Evolutionary conservation across 2,888 invertebrate genomes (phyloP).

Genomic region (Thumatha senex): DNA sequence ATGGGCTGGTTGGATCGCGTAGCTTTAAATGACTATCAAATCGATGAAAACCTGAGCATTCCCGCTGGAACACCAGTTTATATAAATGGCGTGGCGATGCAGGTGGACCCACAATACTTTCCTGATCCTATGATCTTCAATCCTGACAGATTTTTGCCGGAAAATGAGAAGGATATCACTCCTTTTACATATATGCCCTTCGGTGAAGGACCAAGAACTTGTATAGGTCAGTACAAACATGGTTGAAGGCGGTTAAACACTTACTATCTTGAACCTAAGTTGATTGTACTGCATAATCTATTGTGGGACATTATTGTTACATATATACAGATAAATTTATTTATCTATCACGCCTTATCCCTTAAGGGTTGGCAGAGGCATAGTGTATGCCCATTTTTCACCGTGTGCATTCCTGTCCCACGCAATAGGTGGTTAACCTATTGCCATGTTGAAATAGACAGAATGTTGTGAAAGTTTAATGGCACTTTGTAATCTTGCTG

Average conservation of each 20-base stretch:
- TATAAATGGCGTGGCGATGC: constrained; percentile 48
- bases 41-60: constrained; percentile 53
- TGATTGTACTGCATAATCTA: too few species aligned
- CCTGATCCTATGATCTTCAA: constrained; percentile 79
- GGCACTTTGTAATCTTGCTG: constrained; percentile 97
- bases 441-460: too few species aligned
- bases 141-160: constrained; percentile 81
- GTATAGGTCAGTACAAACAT: constrained; percentile 73
- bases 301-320: too few species aligned
- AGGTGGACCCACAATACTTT: constrained; percentile 72
- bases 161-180: constrained; percentile 69
- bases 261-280: too few species aligned
- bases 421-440: too few species aligned
- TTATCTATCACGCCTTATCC: too few species aligned
- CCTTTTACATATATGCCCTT: constrained; percentile 74
- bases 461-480: constrained; percentile 98
- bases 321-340: too few species aligned
- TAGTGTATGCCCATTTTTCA: too few species aligned
- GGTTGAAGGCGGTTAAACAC: not conserved
- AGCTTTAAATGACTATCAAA: constrained; percentile 40
- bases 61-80: constrained; percentile 49
- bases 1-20: constrained; percentile 60
- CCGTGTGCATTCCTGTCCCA: too few species aligned
- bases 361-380: too few species aligned
- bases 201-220: constrained; percentile 83